These are phyloP conservation scores for Eurystomus gularis DNA, from an alignment of 2,113 vertebrate genomes.

Conservation along the genomic window DNA sequence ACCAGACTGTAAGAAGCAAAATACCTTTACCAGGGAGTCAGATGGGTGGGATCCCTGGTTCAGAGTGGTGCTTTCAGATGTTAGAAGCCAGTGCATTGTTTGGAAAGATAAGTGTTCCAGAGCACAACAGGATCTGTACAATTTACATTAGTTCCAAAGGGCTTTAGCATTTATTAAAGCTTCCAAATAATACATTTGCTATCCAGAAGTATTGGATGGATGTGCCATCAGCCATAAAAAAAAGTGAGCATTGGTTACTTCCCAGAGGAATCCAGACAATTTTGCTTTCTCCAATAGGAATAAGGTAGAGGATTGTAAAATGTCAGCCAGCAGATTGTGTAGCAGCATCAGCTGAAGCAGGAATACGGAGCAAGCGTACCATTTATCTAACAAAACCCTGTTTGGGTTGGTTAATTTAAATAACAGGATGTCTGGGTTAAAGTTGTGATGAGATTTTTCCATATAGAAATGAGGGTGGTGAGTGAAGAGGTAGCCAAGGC, in stretches of 20 bases:
- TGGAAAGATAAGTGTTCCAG: background rate
- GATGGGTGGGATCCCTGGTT: background rate
- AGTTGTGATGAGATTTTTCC: background rate
- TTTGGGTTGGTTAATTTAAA: slow-evolving; percentile 36
- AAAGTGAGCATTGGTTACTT: slow-evolving; percentile 31
- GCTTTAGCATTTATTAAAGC: slow-evolving; percentile 57
- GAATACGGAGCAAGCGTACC: background rate
- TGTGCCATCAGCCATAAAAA: slow-evolving; percentile 64
- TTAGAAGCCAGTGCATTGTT: background rate
- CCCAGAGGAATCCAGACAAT: slow-evolving; percentile 68
- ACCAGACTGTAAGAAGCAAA: background rate
- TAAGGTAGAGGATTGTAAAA: slow-evolving; percentile 53
- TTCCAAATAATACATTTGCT: slow-evolving; percentile 66
- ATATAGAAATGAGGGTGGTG: background rate
- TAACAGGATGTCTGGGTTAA: background rate
- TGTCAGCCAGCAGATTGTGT: slow-evolving; percentile 48
- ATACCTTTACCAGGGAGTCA: background rate
- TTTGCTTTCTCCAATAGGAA: slow-evolving; percentile 67
- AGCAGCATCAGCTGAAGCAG: slow-evolving; percentile 18
- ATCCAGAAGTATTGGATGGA: slow-evolving; percentile 46
- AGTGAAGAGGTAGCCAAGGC: background rate
- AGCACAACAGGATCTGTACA: background rate
- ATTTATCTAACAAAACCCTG: slow-evolving; percentile 36
- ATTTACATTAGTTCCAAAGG: slow-evolving; percentile 24
- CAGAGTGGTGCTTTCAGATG: background rate